These are phyloP conservation scores for Rhyacophila evoluta DNA, from an alignment of 2,888 invertebrate species.

Conservation along the genomic window DNA sequence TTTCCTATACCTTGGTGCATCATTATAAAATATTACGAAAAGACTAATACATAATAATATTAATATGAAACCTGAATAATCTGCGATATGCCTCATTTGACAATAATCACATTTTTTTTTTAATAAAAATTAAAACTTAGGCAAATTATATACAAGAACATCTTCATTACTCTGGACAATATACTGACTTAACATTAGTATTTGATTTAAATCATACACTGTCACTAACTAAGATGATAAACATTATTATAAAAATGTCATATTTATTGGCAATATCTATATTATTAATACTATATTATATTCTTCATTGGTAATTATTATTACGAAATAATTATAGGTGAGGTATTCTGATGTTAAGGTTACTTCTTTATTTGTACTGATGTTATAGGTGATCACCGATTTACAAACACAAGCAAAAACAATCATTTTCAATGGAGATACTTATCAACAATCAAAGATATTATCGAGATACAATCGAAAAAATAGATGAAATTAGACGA, in stretches of 20 bases:
- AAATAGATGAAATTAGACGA: no score
- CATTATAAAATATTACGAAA: background rate
- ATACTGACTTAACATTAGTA: constrained; percentile 8
- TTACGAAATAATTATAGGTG: constrained; percentile 45
- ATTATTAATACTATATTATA: background rate
- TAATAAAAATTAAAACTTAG: constrained; percentile 13
- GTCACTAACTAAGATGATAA: constrained; percentile 19
- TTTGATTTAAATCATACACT: background rate
- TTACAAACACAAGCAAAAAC: no score
- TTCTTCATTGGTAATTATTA: constrained; percentile 28
- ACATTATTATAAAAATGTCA: constrained; percentile 23
- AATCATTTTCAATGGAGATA: no score
- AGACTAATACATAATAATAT: background rate
- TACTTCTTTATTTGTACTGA: constrained; percentile 53
- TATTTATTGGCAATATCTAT: constrained; percentile 20
- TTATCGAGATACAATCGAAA: no score
- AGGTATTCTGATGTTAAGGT: constrained; percentile 53
- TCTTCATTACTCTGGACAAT: constrained; percentile 9
- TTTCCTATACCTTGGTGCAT: no score
- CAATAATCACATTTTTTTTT: background rate
- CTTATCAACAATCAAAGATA: no score
- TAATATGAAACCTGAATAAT: background rate
- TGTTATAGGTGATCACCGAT: constrained; percentile 37
- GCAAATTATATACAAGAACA: background rate
- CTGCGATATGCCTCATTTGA: background rate